phyloP scores from a whole-genome alignment of 2,113 vertebrate species.

The Thymallus thymallus region DNA sequence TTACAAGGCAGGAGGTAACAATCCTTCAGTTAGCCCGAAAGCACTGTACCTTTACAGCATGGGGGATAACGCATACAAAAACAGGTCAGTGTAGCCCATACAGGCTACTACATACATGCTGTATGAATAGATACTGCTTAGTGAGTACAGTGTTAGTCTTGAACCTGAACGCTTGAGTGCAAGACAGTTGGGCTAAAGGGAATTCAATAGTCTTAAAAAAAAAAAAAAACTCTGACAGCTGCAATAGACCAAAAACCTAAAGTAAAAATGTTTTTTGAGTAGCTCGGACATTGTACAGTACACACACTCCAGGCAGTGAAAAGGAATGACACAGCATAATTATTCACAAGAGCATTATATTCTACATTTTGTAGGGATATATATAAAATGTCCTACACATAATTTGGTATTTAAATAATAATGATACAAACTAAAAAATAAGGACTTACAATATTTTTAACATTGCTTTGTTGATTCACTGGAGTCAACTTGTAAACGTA shows the following conservation, averaged over 20 bases:
- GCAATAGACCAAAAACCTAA: conserved; percentile 1
- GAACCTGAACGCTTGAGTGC: not conserved
- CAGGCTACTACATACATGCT: not conserved
- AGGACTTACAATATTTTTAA: not conserved
- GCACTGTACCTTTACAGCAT: conserved; percentile 63
- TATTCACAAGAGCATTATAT: conserved; percentile 29
- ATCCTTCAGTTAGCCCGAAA: conserved; percentile 47
- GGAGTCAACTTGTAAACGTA: not conserved
- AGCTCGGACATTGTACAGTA: conserved; percentile 14
- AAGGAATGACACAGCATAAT: conserved; percentile 18
- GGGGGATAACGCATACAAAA: conserved; percentile 40
- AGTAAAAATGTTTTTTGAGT: conserved; percentile 27
- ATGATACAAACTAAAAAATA: conserved; percentile 21
- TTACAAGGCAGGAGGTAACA: conserved; percentile 64
- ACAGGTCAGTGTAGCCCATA: not conserved
- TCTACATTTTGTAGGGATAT: conserved; percentile 28
- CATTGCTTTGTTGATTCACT: not conserved
- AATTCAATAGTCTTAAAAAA: not conserved
- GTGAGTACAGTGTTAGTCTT: not conserved
- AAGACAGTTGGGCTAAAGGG: not conserved
- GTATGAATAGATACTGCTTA: not conserved
- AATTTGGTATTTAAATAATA: conserved; percentile 31
- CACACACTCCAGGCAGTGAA: conserved; percentile 7
- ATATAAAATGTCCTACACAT: conserved; percentile 9
- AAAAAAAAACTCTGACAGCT: not conserved